These are phyloP conservation scores for Drosophila tripunctata DNA, from an alignment of 2,888 invertebrate genomes.

Conservation along the genomic window DNA sequence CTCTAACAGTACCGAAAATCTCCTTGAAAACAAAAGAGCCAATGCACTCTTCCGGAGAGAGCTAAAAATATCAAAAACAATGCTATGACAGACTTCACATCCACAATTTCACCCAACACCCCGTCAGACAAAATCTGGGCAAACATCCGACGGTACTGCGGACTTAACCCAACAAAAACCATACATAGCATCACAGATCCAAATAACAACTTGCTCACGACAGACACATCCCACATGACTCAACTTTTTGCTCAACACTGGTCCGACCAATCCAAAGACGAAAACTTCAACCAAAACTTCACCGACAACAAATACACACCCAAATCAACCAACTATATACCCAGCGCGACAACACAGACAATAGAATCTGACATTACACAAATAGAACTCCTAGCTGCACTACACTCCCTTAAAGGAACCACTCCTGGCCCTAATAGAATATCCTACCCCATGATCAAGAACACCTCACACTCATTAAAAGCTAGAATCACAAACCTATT, in stretches of 20 bases:
- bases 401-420: constrained; percentile 12
- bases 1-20: constrained; percentile 7
- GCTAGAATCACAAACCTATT: constrained; percentile 8
- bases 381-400: constrained; percentile 4
- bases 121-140: neutral
- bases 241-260: constrained; percentile 1
- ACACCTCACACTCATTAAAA: constrained; percentile 12
- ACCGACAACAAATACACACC: constrained; percentile 5
- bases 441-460: constrained; percentile 32
- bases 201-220: neutral
- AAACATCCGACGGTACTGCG: constrained; percentile 13
- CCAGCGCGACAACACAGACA: constrained; percentile 1
- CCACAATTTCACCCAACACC: constrained; percentile 1
- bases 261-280: constrained; percentile 1
- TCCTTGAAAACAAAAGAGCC: constrained; percentile 12
- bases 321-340: constrained; percentile 3
- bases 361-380: constrained; percentile 13
- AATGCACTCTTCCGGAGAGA: constrained; percentile 1
- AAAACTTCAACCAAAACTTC: constrained; percentile 2
- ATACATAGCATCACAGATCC: neutral
- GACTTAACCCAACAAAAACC: constrained; percentile 1
- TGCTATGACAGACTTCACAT: constrained; percentile 2
- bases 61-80: constrained; percentile 8
- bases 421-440: constrained; percentile 23
- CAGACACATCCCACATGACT: constrained; percentile 1